Evolutionary conservation across 2,888 invertebrate genomes (phyloP).

Genomic region (Orgyia antiqua): DNA sequence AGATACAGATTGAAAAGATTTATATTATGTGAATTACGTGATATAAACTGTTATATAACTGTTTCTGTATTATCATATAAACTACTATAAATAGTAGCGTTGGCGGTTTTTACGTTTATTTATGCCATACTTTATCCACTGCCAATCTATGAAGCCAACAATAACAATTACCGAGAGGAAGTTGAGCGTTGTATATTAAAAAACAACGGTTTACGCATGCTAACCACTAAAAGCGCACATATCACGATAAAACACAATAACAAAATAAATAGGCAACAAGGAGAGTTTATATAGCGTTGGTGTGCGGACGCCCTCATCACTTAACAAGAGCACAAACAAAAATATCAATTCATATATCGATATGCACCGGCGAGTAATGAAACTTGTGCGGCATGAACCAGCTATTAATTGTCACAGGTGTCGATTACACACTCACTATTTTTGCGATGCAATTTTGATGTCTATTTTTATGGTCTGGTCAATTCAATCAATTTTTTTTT

Average conservation of each 20-base stretch:
- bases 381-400: slow-evolving; percentile 35
- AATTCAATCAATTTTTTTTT: background rate
- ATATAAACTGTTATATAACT: no score
- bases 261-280: slow-evolving; percentile 16
- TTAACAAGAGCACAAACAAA: slow-evolving; percentile 26
- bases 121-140: no score
- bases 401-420: slow-evolving; percentile 64
- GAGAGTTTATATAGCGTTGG: slow-evolving; percentile 11
- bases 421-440: slow-evolving; percentile 39
- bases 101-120: no score
- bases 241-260: slow-evolving; percentile 5
- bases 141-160: no score
- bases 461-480: slow-evolving; percentile 10
- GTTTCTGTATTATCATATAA: no score
- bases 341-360: slow-evolving; percentile 22
- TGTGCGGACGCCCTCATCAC: slow-evolving; percentile 12
- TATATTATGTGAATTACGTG: no score
- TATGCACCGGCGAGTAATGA: slow-evolving; percentile 35
- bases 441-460: slow-evolving; percentile 23
- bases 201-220: no score
- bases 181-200: no score
- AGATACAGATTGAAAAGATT: no score
- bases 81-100: no score
- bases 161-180: no score
- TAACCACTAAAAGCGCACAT: background rate